Evolutionary conservation across 2,888 invertebrate species (phyloP), one percentile per base, ranked within the genome.

Genomic region (Aporophyla nigra): DNA sequence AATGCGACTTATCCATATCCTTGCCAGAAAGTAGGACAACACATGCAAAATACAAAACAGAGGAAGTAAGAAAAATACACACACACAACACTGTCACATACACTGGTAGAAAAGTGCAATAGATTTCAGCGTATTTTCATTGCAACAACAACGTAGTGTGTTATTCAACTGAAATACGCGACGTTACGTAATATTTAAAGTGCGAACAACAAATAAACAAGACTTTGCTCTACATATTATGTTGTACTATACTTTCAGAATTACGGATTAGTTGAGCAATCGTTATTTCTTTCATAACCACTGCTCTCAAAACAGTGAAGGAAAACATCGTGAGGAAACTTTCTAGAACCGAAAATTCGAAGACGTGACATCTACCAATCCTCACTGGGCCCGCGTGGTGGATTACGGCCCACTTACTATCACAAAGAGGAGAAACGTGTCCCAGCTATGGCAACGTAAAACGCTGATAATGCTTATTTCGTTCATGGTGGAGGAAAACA

Each of bases 181-280:
- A 54, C 16, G 21, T 80, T 73, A 53, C 33, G 82, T 69, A 74
- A 72, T 46, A 71, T 65, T 76, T 76, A 54, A 67, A 76, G 24
- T 51, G 43, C 49, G 27, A 77, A 76, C 78, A 68, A 84, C 56
- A 70, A 84, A 79, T 72, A 84, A 72, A 73, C 69, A 84, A 62
- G 19, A 46, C 40, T 40, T 68, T 40, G 67, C 21, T 72, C 59
- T 33, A 69, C 53, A 74, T 82, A 69, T 16, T 46, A 43, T 53
- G 27, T 24, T 61, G 43, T 24, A 21, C 7, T 62, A 58, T 27
- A 62, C 54, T 76, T 82, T 43, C 33, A 76, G 76, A 62, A 76
- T 74, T 40, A 81, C 27, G 21, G 46, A 56, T 69, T 33, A 58
- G n/a, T 51, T 76, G 49, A 59, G 63, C 33, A n/a, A 82, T 59